Base-by-base conservation (phyloP, 2,888 invertebrate genomes). In the Lithophane socia region DNA sequence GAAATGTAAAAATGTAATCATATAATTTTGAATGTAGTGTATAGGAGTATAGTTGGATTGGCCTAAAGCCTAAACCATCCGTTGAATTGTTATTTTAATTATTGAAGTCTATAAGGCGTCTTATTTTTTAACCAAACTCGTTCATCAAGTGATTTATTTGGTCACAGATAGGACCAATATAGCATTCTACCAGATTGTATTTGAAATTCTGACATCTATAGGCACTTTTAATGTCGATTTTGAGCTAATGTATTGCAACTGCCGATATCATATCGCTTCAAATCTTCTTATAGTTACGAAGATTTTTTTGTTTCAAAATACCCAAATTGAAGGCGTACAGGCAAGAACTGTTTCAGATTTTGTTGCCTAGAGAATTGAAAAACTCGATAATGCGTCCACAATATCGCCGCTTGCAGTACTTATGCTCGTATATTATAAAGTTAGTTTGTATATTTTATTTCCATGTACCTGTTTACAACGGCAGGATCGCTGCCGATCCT, bases 401-500 rank as follows among this genome's bases (percentile, higher is more conserved):
- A 69, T 76, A 72, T 77, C 73, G 61, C 42, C 29, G n/a, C 29
- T 54, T 68, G 37, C 65, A 75, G 63, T 66, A 69, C 49, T 47
- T 12, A 44, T 3, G 65, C 65, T 78, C 44, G n/a, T 73, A 64
- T 73, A 47, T 49, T 65, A 42, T 73, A 58, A 58, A 52, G 24
- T 79, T 60, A 68, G 47, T 79, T 42, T 65, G 73, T 87, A 75
- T 85, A 69, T 87, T 75, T 87, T 69, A 75, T 79, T 87, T 75
- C 64, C 52, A 74, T 61, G 86, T 88, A 87, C 88, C 86, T 86
- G 88, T 86, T 67, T 24, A 77, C 54, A 73, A 18, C 37, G 78
- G 72, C 79, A 70, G 74, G 29, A 16, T 60, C 73, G 24, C 72
- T 56, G 66, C 70, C 60, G 72, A 7, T 37, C 63, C 82, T 71